Evolutionary conservation across 2,888 invertebrate genomes (phyloP), one percentile per base, ranked within the genome.

Genomic region (Amiota mariae): DNA sequence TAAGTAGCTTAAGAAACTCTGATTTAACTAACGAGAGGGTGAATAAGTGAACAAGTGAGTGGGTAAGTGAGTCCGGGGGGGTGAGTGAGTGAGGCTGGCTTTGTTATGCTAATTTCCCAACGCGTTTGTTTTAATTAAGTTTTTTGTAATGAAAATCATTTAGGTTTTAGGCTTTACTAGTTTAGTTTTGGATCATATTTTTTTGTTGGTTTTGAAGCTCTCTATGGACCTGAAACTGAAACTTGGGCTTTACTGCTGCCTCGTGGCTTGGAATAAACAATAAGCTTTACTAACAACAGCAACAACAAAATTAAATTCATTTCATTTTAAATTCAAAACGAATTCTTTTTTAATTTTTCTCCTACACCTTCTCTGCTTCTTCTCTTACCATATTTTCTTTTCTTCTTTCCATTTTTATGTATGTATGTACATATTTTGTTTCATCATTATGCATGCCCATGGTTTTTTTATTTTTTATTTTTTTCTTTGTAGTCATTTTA

Each of bases 111-210:
- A 85, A 85, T 84, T 85, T 76, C 56, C 73, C 78, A 75, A 78
- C 82, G 78, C 84, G 84, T 85, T 85, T 85, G 83, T 83, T 85
- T 85, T 85, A 84, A 85, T 85, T 83, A 85, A 77, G 77, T 76
- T 77, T 81, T 18, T 73, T 68, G n/a, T 13, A 24, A 68, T 24
- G 56, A 68, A 68, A 68, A 68, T 68, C 56, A 46, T 11, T 63
- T 63, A 63, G 63, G 63, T 18, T 63, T 63, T 54, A 54, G 54
- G 54, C 54, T n/a, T n/a, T 54, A 54, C 12, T 12, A n/a, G 4
- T 36, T 36, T 36, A 36, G 36, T 36, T 36, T n/a, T n/a, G 54
- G 54, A 54, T n/a, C n/a, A n/a, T n/a, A 54, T 8, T 59, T 59
- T 59, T 11, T 12, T 59, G 59, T 8, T 59, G 24, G 20, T 11